Base-by-base conservation (phyloP, 2,888 invertebrate genomes). In the Cyaniris semiargus region DNA sequence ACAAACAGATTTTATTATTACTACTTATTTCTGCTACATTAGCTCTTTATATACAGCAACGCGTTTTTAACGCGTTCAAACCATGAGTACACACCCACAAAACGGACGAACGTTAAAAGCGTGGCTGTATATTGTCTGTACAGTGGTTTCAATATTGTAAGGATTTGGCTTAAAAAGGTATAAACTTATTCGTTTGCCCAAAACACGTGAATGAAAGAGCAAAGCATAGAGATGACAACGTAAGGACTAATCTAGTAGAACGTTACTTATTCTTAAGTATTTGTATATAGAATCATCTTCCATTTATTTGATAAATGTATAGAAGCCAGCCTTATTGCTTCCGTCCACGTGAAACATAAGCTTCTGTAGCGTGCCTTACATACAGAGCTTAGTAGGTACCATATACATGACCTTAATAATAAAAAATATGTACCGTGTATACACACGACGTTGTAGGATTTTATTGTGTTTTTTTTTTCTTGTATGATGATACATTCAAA, bases 321-420 rank as follows among this genome's bases (percentile, higher is more conserved):
- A 75, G 70, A 53, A 66, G 23, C 15, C 70, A 79, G 75, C 77
- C 76, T 79, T 77, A 75, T 78, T 75, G 71, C 76, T 71, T 76
- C 76, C 76, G 76, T 76, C 76, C 76, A 76, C 56, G 74, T 74
- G 6, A 23, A 27, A 72, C 44, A n/a, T 44, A 23, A 53, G 74
- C 44, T 48, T 74, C 74, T 74, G 74, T 48, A 53, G 21, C 27
- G 48, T 74, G 74, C 48, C 74, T 53, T 74, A 71, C 38, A 71
- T 56, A 76, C 76, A 34, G 71, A 71, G 76, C 76, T 76, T 76
- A 72, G 38, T n/a, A n/a, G n/a, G n/a, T 76, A 71, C 53, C 56
- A 38, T 76, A 60, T 18, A 53, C 53, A 53, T 53, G 18, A 53
- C 15, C 53, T 18, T 53, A 53, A 53, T 53, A 53, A 53, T 53